Evolutionary conservation across 2,797 vertebrate genomes (phyloP).

Genomic region (Ataeniobius toweri): DNA sequence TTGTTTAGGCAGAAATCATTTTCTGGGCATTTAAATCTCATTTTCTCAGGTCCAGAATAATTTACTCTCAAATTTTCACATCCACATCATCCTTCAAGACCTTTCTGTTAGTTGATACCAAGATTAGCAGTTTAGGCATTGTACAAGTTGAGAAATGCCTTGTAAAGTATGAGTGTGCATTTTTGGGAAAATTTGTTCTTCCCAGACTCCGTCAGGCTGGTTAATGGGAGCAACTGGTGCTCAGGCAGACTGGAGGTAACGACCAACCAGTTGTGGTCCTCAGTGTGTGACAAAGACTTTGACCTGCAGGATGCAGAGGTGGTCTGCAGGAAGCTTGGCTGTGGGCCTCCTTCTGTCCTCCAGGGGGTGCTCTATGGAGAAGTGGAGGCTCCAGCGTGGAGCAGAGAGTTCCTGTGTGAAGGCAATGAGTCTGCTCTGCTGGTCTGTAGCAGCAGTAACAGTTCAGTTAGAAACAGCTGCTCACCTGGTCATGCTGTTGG

Average conservation of each 20-base stretch:
- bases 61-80: too few relatives aligned
- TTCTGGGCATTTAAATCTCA: too few relatives aligned
- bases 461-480: neutral
- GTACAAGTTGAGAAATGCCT: too few relatives aligned
- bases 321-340: slow-evolving; percentile 3
- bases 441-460: slow-evolving; percentile 3
- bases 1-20: too few relatives aligned
- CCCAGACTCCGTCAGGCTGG: slow-evolving; percentile 11
- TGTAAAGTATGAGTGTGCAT: too few relatives aligned
- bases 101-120: too few relatives aligned
- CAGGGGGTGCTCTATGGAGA: neutral
- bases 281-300: slow-evolving; percentile 1
- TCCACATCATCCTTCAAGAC: too few relatives aligned
- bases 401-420: slow-evolving; percentile 8
- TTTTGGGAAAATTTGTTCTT: neutral
- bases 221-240: neutral
- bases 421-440: slow-evolving; percentile 20
- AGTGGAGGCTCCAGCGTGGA: neutral
- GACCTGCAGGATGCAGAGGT: neutral
- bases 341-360: neutral
- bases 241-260: slow-evolving; percentile 8
- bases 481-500: neutral
- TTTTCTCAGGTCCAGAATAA: too few relatives aligned
- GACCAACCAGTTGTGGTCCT: slow-evolving; percentile 1
- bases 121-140: too few relatives aligned